These are phyloP conservation scores for Oscheius sp. DNA, from an alignment of 2,888 invertebrate genomes.

Conservation along the genomic window DNA sequence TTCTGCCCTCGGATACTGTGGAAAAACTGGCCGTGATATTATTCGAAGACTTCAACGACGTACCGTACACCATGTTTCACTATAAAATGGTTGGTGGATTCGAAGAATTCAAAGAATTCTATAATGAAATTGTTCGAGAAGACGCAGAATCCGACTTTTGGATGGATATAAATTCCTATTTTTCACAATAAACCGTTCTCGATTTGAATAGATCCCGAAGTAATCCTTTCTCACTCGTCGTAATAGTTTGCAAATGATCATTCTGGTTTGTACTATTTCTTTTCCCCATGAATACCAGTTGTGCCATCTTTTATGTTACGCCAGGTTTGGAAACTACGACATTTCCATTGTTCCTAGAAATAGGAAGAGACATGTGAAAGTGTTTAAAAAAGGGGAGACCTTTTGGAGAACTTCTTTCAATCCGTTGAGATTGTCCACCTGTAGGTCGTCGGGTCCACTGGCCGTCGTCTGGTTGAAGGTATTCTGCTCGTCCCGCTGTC, in stretches of 20 bases:
- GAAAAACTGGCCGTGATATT: slow-evolving; percentile 7
- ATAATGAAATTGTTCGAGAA: background rate
- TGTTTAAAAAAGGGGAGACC: no score
- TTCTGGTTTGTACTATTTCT: no score
- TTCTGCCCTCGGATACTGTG: background rate
- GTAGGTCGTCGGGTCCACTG: slow-evolving; percentile 44
- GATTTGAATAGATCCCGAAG: no score
- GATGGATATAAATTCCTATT: no score
- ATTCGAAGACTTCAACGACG: slow-evolving; percentile 1
- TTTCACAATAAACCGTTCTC: no score
- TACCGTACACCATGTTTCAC: background rate
- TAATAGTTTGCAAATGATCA: no score
- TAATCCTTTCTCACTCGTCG: no score
- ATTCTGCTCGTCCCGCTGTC: slow-evolving; percentile 36
- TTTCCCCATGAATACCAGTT: no score
- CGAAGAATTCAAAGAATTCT: background rate
- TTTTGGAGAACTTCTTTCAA: slow-evolving; percentile 66
- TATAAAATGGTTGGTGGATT: background rate
- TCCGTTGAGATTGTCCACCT: slow-evolving; percentile 66
- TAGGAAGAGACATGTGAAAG: no score
- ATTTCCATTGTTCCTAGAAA: no score
- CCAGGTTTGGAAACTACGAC: no score
- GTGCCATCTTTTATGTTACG: no score
- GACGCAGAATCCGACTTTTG: background rate
- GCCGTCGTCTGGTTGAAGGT: slow-evolving; percentile 40